A percentile compares a stretch with the other conserved stretches of the same genome.
phyloP scores from a whole-genome alignment of 2,113 vertebrate species.

The Hippopotamus amphibius region DNA sequence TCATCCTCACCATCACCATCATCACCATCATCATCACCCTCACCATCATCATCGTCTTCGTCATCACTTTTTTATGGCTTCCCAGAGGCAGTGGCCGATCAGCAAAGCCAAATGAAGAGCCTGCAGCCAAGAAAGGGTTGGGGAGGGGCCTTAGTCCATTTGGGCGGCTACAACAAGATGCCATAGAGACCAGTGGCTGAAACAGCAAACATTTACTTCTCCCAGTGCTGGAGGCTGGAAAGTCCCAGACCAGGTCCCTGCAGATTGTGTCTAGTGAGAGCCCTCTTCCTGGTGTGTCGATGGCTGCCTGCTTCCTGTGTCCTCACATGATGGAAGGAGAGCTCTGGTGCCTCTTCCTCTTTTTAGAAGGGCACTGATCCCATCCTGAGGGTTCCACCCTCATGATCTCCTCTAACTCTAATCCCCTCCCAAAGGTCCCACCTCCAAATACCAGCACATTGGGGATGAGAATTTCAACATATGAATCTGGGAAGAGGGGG shows the following conservation, averaged over 20 bases:
- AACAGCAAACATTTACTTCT: neutral
- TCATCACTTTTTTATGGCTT: neutral
- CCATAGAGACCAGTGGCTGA: neutral
- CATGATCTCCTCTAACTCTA: neutral
- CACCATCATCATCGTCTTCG: neutral
- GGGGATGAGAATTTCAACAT: neutral
- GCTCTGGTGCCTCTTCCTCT: neutral
- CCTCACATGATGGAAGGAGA: neutral
- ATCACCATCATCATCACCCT: too few species aligned
- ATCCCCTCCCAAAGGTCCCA: neutral
- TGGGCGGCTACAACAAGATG: neutral
- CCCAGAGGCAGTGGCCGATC: accelerated
- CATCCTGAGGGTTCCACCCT: neutral
- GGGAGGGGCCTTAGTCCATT: neutral
- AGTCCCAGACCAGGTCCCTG: neutral
- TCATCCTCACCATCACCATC: too few species aligned
- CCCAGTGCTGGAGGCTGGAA: neutral
- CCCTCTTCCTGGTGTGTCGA: neutral
- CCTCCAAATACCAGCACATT: too few species aligned
- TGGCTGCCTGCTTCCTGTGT: neutral
- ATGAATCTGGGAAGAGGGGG: too few species aligned
- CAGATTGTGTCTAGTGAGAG: neutral
- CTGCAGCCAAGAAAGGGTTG: neutral
- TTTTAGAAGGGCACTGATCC: neutral
- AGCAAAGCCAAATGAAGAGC: neutral